Base-by-base conservation (phyloP, 2,797 vertebrate genomes). In the Leptodactylus fallax region DNA sequence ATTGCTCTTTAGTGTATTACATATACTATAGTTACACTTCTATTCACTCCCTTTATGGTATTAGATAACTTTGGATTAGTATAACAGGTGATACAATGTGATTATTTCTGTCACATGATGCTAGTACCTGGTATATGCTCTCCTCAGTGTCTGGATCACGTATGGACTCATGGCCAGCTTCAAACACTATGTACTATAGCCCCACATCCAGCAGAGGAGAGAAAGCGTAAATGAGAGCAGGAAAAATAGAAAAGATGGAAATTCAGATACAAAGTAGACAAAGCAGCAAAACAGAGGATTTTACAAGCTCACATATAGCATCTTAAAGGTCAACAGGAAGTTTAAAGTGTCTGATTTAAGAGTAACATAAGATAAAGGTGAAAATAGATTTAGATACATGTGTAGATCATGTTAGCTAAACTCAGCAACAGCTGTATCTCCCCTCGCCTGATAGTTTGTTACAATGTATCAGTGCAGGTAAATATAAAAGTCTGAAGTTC, bases 151-250 rank as follows among this genome's bases (percentile, higher is more conserved):
- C 98, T 84, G 96, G 95, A 95, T 99, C 98, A 94, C 97, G 98
- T 96, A 99, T 98, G 93, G 98, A 97, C 94, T 99, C 98, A 87
- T 99, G 98, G 97, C 98, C 98, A 94, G 98, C 98, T 96, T 99
- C 98, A 98, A 99, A 99, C 95, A 99, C 98, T 97, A 99, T 99
- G 97, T 99, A 99, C 98, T 99, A 98, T 94, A 94, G 95, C 94
- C 93, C 93, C 95, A 94, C 19, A 53, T 96, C 96, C 91, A 97
- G 96, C 94, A 95, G 93, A 95, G 93, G 93, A 93, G 93, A 93
- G 95, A 95, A 95, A 92, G 95, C 93, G 94, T 94, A 92, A 95
- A 94, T 92, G 93, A 96, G 93, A 96, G 94, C 94, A 91, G 94
- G 92, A 93, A 93, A 95, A 93, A 93, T 90, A 94, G 94, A 95